Percentiles rank a stretch among this genome's conserved stretches.
These are phyloP conservation scores for Drosophila nr. perissopoda DNA, from an alignment of 2,888 invertebrate genomes.

Conservation along the genomic window DNA sequence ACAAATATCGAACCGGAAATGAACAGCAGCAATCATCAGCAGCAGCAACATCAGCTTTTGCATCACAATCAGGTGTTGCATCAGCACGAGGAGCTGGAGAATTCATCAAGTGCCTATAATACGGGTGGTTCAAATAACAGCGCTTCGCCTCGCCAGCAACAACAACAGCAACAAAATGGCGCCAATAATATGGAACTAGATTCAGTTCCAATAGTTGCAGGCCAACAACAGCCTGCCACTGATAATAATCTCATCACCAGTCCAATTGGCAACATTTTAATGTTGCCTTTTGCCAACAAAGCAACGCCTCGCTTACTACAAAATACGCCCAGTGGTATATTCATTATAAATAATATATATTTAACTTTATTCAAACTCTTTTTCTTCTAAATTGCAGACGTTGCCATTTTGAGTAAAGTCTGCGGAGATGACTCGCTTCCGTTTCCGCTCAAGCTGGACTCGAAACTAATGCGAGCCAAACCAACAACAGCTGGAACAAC, in stretches of 20 bases:
- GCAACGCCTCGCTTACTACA: conserved; percentile 34
- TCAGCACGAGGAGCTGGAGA: conserved; percentile 86
- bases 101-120: conserved; percentile 90
- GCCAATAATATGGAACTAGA: conserved; percentile 22
- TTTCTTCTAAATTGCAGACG: conserved; percentile 25
- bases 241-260: conserved; percentile 43
- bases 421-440: conserved; percentile 22
- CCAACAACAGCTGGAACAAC: neutral
- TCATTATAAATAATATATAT: neutral
- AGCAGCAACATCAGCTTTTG: conserved; percentile 1
- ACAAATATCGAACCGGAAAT: conserved; percentile 10
- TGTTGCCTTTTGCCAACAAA: conserved; percentile 54
- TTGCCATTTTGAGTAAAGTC: conserved; percentile 17
- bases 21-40: conserved; percentile 37
- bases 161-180: conserved; percentile 21
- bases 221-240: conserved; percentile 21
- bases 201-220: neutral
- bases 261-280: conserved; percentile 47
- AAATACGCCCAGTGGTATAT: neutral
- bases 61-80: neutral
- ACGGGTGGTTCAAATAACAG: conserved; percentile 91
- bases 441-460: conserved; percentile 30
- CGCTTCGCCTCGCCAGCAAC: conserved; percentile 81
- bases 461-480: conserved; percentile 37
- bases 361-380: neutral